Conservation (phyloP, 2,888 invertebrate genomes). For the Axea sp. region DNA sequence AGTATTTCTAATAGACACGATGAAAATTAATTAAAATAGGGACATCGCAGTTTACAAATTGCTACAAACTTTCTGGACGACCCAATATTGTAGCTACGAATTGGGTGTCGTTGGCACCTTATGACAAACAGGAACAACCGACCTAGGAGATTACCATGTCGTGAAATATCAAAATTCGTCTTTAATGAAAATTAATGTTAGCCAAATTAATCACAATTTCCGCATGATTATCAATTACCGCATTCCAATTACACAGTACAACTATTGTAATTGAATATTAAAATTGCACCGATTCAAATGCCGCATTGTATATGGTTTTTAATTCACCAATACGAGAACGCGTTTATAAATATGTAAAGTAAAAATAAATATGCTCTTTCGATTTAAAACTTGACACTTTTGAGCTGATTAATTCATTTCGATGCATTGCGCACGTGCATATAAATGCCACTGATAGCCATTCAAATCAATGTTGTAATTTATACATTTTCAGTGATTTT, state of each 20-base stretch:
- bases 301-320: too few relatives aligned
- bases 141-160: slow-evolving; percentile 25
- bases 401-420: neutral
- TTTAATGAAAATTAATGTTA: slow-evolving; percentile 28
- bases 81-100: slow-evolving; percentile 27
- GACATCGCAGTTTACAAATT: slow-evolving; percentile 19
- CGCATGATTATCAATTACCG: too few relatives aligned
- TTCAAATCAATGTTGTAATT: slow-evolving; percentile 3
- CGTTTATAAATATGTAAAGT: slow-evolving; percentile 26
- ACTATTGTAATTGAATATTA: too few relatives aligned
- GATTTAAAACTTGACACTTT: slow-evolving; percentile 24
- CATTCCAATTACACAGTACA: too few relatives aligned
- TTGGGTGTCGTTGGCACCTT: slow-evolving; percentile 35
- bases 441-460: neutral
- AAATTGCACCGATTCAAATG: too few relatives aligned
- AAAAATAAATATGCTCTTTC: neutral
- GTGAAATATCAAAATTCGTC: slow-evolving; percentile 22
- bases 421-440: neutral
- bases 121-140: slow-evolving; percentile 27
- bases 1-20: slow-evolving; percentile 2
- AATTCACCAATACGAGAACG: too few relatives aligned
- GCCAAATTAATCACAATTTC: slow-evolving; percentile 22
- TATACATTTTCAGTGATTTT: slow-evolving; percentile 8
- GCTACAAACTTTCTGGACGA: slow-evolving; percentile 34
- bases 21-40: slow-evolving; percentile 30